phyloP scores from a whole-genome alignment of 2,888 invertebrate species.

The Caenorhabditis sinica region DNA sequence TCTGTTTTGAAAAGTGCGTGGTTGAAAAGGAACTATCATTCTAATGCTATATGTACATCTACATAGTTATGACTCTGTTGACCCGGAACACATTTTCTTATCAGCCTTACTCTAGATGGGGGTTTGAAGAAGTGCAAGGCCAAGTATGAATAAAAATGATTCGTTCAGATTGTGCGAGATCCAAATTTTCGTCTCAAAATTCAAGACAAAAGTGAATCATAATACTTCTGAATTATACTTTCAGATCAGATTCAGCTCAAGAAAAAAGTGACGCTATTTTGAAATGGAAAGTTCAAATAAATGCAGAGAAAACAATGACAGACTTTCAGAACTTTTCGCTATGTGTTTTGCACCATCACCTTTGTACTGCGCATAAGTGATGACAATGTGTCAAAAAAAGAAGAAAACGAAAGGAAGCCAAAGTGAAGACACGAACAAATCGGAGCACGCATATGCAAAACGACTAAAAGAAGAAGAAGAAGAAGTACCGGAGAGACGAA shows the following conservation, averaged over 20 bases:
- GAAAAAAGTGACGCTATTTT: slow-evolving; percentile 27
- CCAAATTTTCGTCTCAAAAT: too few relatives aligned
- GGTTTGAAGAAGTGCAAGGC: too few relatives aligned
- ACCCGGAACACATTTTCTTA: too few relatives aligned
- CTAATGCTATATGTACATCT: not conserved
- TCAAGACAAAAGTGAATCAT: too few relatives aligned
- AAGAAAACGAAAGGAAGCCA: slow-evolving; percentile 18
- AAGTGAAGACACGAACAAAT: slow-evolving; percentile 23
- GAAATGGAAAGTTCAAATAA: not conserved
- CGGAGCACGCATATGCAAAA: slow-evolving; percentile 27
- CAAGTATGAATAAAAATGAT: too few relatives aligned
- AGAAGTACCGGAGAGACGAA: not conserved
- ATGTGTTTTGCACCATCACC: slow-evolving; percentile 50
- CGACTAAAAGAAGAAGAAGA: slow-evolving; percentile 11
- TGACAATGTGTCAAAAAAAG: slow-evolving; percentile 22
- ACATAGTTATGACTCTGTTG: too few relatives aligned
- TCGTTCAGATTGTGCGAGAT: too few relatives aligned
- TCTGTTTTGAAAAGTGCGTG: not conserved
- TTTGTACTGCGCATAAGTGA: slow-evolving; percentile 31
- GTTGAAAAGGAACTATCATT: too few relatives aligned
- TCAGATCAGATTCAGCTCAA: not conserved
- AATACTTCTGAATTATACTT: not conserved
- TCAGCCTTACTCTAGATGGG: too few relatives aligned
- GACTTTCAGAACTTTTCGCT: not conserved
- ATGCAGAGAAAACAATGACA: too few relatives aligned